Conservation (phyloP, 2,888 invertebrate genomes). For the Drosophila melanosoma region DNA sequence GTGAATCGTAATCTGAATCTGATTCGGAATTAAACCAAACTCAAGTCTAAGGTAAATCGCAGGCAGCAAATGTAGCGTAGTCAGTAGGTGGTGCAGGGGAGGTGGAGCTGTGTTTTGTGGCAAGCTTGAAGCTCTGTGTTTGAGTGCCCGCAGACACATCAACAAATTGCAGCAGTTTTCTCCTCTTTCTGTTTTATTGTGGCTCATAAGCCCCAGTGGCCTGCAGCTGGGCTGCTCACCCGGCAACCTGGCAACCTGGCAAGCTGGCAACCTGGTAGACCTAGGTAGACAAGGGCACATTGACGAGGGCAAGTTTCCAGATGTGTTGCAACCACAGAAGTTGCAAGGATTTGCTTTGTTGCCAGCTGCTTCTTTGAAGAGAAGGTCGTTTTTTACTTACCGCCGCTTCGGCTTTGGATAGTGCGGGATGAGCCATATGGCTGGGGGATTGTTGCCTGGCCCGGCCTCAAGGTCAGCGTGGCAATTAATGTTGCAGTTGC, state of each 20-base stretch:
- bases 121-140: constrained; percentile 26
- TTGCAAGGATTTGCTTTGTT: constrained; percentile 41
- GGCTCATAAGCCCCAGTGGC: constrained; percentile 52
- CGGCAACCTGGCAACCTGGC: constrained; percentile 20
- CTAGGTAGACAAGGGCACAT: constrained; percentile 35
- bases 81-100: background rate
- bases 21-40: constrained; percentile 13
- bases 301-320: constrained; percentile 44
- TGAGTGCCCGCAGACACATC: constrained; percentile 53
- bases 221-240: constrained; percentile 44
- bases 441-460: constrained; percentile 6
- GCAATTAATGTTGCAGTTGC: constrained; percentile 63
- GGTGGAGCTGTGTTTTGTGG: constrained; percentile 19
- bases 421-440: constrained; percentile 15
- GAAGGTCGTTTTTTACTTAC: constrained; percentile 42
- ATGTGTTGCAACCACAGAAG: constrained; percentile 14
- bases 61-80: background rate
- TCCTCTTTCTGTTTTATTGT: constrained; percentile 1
- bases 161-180: constrained; percentile 53
- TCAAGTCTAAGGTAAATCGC: constrained; percentile 6
- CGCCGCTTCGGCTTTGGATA: constrained; percentile 12
- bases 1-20: constrained; percentile 11
- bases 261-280: constrained; percentile 2
- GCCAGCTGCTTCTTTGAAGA: constrained; percentile 31
- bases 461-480: constrained; percentile 37